Evolutionary conservation across 2,888 invertebrate species (phyloP).

Genomic region (Epirrhoe alternata): DNA sequence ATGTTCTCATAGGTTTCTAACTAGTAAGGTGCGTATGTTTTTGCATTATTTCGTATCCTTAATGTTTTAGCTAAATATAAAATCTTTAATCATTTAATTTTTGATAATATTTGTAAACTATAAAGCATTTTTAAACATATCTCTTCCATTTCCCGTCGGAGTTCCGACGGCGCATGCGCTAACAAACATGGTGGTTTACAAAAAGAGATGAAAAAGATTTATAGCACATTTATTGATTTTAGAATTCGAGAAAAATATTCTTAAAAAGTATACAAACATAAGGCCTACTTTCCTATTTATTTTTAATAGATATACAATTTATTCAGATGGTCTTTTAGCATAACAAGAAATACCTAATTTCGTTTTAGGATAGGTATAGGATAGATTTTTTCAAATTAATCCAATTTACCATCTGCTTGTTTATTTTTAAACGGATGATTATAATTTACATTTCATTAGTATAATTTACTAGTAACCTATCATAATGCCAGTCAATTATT

Average conservation of each 20-base stretch:
- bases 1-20: background rate
- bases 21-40: background rate
- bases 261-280: too few species aligned
- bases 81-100: background rate
- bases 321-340: too few species aligned
- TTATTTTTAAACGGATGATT: too few species aligned
- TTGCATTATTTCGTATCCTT: background rate
- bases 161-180: slow-evolving; percentile 65
- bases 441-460: too few species aligned
- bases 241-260: background rate
- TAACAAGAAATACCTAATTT: too few species aligned
- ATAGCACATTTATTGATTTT: background rate
- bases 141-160: slow-evolving; percentile 27
- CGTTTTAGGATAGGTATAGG: too few species aligned
- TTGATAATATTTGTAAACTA: background rate
- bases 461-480: too few species aligned
- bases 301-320: too few species aligned
- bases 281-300: too few species aligned
- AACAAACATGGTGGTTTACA: slow-evolving; percentile 30
- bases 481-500: too few species aligned
- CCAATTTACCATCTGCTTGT: too few species aligned
- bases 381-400: too few species aligned
- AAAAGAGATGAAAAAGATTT: slow-evolving; percentile 5
- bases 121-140: slow-evolving; percentile 1
- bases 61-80: background rate